Evolutionary conservation across 2,888 invertebrate species (phyloP), one percentile per base, ranked within the genome.

Genomic region (Orthosia cruda): DNA sequence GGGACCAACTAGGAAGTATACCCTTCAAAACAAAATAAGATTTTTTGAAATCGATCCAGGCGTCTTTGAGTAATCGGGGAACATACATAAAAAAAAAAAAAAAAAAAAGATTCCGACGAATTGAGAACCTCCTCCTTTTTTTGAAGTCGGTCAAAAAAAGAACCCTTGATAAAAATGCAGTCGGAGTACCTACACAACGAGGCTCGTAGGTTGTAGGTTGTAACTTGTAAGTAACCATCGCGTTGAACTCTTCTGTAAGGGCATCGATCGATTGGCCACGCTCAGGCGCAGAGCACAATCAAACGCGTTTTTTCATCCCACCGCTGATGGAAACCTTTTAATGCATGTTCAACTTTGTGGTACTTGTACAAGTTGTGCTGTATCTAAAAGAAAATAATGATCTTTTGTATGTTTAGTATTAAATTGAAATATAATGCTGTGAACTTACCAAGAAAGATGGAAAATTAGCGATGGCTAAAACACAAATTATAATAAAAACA

Each of bases 181-280:
- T 54, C n/a, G 63, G 57, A 74, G 58, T 68, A 45, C 26, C 26
- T 3, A 26, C 68, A 67, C 20, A 63, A 55, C 67, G 49, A 20
- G 57, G 57, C 62, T 62, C 74, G 58, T 64, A 74, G 77, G 76
- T 74, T 66, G 71, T 71, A 74, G 80, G 86, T 76, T 76, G 78
- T 78, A 61, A 78, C 85, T 76, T 76, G 78, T 78, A 61, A 78
- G 78, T 61, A 61, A 71, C 74, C 74, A 89, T 87, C 91, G 92
- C 94, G 95, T 94, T 95, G 94, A 96, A 95, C 94, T 95, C 95
- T 93, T 91, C 91, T 87, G 83, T 88, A 74, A 93, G 95, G 95
- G 95, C 95, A 92, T 92, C 92, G 96, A 90, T 94, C 96, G 95
- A 96, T 96, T 95, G 83, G 95, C 87, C 87, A 92, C 93, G 93